Evolutionary conservation across 2,797 vertebrate species (phyloP).

Genomic region (Aulostomus chinensis): DNA sequence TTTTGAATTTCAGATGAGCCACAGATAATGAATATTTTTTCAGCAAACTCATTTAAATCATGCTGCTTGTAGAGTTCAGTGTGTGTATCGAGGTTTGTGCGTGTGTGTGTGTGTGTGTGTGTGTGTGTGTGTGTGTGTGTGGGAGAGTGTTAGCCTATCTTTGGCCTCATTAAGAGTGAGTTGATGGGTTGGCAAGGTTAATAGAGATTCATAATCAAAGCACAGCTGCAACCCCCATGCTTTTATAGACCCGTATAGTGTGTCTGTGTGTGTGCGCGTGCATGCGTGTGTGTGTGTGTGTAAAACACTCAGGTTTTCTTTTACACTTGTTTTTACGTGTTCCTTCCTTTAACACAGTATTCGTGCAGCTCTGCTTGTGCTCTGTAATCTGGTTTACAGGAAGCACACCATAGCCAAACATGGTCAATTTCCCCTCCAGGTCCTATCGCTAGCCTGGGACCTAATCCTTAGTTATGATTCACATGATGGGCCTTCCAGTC

Average conservation of each 20-base stretch:
- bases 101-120: conserved; percentile 1
- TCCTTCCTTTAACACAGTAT: conserved; percentile 44
- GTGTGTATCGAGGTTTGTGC: not conserved
- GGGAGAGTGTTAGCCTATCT: conserved; percentile 38
- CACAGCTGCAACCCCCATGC: conserved; percentile 62
- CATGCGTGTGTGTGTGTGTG: conserved; percentile 33
- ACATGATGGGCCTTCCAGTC: conserved; percentile 75
- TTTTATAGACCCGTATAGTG: conserved; percentile 41
- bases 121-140: conserved; percentile 4
- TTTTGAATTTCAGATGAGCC: conserved; percentile 38
- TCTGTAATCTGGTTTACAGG: conserved; percentile 73
- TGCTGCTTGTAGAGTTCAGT: conserved; percentile 5
- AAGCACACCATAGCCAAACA: conserved; percentile 61
- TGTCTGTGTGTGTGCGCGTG: conserved; percentile 33
- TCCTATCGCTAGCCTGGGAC: conserved; percentile 69
- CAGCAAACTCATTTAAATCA: conserved; percentile 51
- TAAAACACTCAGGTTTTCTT: conserved; percentile 53
- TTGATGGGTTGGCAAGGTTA: conserved; percentile 70
- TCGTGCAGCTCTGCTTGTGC: conserved; percentile 51
- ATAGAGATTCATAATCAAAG: conserved; percentile 76
- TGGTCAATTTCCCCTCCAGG: conserved; percentile 56
- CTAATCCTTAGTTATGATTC: conserved; percentile 81
- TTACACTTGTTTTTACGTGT: conserved; percentile 41
- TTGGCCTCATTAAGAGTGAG: conserved; percentile 66
- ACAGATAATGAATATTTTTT: conserved; percentile 37